Conservation (phyloP, 92 coral and sea anemone species). For the Pocillopora meandrina region DNA sequence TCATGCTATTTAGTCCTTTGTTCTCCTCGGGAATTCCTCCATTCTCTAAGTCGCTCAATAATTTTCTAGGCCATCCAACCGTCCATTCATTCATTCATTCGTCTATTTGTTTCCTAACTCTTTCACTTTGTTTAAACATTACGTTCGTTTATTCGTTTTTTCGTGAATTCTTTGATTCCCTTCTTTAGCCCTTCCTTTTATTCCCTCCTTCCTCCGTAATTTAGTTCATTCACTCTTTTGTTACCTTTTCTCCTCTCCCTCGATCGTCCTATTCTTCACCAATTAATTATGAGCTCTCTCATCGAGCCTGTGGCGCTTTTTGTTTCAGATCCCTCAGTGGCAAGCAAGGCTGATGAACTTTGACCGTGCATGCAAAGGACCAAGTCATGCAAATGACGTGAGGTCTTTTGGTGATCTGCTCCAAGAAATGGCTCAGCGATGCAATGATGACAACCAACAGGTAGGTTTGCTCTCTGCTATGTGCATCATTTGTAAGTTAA, state of each 20-base stretch:
- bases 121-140: too few species aligned
- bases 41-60: too few species aligned
- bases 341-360: conserved; percentile 26
- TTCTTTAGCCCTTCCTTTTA: too few species aligned
- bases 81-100: too few species aligned
- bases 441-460: background rate
- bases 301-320: background rate
- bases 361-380: conserved; percentile 15
- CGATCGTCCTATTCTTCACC: background rate
- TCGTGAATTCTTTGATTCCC: too few species aligned
- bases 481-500: background rate
- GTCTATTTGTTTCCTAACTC: too few species aligned
- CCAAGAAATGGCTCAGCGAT: conserved; percentile 4
- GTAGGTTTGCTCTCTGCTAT: background rate
- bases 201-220: too few species aligned
- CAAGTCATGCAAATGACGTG: conserved; percentile 10
- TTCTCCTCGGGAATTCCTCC: too few species aligned
- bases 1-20: too few species aligned
- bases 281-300: background rate
- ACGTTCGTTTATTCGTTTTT: too few species aligned
- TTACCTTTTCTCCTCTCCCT: background rate
- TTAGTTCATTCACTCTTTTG: too few species aligned
- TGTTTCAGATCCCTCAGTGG: conserved; percentile 22
- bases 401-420: conserved; percentile 13
- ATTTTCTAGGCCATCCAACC: too few species aligned